Evolutionary conservation across 2,113 vertebrate genomes (phyloP).

Genomic region (Pedetes capensis): DNA sequence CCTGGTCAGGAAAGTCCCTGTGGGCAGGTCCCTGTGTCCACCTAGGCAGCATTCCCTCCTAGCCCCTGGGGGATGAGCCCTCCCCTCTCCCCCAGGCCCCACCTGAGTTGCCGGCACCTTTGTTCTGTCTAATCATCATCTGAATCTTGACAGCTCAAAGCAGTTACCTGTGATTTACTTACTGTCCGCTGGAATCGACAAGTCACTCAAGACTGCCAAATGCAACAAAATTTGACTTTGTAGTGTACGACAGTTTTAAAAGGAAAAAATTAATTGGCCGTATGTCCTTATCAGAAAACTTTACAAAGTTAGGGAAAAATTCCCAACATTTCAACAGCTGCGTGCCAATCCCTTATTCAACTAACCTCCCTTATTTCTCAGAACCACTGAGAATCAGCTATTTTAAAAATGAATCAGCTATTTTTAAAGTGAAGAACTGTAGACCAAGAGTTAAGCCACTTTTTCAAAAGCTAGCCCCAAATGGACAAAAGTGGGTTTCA

Average conservation of each 20-base stretch:
- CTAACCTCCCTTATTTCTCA: background rate
- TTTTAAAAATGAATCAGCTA: background rate
- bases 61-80: background rate
- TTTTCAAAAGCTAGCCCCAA: background rate
- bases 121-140: background rate
- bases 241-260: background rate
- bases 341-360: rapidly evolving
- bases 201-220: background rate
- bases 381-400: background rate
- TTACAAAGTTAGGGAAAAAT: background rate
- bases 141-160: background rate
- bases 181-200: background rate
- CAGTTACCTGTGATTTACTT: background rate
- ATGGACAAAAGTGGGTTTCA: background rate
- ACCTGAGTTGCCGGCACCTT: background rate
- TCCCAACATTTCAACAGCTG: background rate
- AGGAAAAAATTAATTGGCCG: background rate
- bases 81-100: no score
- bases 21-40: no score
- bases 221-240: background rate
- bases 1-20: background rate
- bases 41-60: background rate
- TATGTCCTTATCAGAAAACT: background rate
- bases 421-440: background rate
- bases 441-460: background rate